Evolutionary conservation across 2,797 vertebrate genomes (phyloP), one percentile per base, ranked within the genome.

Genomic region (Eutrigla gurnardus): DNA sequence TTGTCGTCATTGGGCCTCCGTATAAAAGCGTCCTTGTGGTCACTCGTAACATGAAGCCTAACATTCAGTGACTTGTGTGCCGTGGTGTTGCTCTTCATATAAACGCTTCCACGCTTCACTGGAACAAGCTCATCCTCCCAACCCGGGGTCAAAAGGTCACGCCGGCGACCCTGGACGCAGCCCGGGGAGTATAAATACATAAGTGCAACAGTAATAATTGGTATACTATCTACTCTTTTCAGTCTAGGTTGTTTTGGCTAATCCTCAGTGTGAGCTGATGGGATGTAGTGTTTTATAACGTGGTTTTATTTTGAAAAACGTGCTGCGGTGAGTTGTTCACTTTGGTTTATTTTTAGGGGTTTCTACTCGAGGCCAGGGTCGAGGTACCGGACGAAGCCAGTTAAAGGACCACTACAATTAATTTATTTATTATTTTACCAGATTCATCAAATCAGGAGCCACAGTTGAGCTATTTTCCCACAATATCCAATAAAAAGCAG

Each of bases 301-400:
- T 93, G 84, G 9, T 86, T 87, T 76, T 82, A 63, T 9, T 43
- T 86, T 25, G 64, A 65, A 9, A 70, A 75, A 86, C 53, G 86
- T 91, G 86, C 84, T 90, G 90, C 90, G 47, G 88, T 93, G 90
- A 87, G 68, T 82, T 81, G 80, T 89, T 76, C 45, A 70, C 74
- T 88, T 88, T 89, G 66, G 35, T 84, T 90, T 82, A 40, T 75
- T 84, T 53, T 85, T 78, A 37, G 63, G 76, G 76, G 67, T 69
- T 82, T 80, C 60, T 78, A 70, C 73, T 78, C 32, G 13, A 66
- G 43, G 66, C 63, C 52, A 73, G 61, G n/a, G 65, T 12, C 17
- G 39, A 76, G 33, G 69, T 57, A 11, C 43, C 60, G n/a, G 55
- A 80, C 46, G 4, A 67, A 68, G 75, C 64, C 62, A 61, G n/a